Conservation (phyloP, 2,888 invertebrate genomes). For the Entomobrya proxima region DNA sequence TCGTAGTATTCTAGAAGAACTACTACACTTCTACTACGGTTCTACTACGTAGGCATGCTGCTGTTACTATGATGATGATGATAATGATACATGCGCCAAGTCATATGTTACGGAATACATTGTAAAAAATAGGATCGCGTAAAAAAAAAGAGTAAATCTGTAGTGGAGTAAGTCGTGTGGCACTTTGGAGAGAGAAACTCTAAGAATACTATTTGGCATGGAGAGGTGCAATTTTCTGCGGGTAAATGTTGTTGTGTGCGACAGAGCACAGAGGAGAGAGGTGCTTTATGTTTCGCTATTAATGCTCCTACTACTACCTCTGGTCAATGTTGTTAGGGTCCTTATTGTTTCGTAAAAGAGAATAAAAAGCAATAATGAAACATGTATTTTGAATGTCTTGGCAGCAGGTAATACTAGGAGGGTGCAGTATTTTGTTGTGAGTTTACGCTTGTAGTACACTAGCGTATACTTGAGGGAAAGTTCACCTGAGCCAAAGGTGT, state of each 20-base stretch:
- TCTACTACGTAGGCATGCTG: background rate
- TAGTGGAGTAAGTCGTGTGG: too few relatives aligned
- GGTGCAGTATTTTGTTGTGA: constrained; percentile 25
- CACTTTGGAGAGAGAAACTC: too few relatives aligned
- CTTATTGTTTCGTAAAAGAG: background rate
- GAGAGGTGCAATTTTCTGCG: constrained; percentile 33
- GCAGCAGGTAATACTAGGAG: constrained; percentile 6
- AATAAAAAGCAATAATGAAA: background rate
- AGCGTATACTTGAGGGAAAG: constrained; percentile 34
- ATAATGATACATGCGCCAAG: background rate
- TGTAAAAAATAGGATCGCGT: background rate
- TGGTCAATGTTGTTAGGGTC: background rate
- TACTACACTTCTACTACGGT: too few relatives aligned
- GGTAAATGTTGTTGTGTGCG: background rate
- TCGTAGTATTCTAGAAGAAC: too few relatives aligned
- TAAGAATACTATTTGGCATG: too few relatives aligned
- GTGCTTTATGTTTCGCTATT: constrained; percentile 18
- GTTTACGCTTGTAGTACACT: background rate
- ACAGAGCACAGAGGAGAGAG: too few relatives aligned
- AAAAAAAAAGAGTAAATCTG: constrained; percentile 7
- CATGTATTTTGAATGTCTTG: background rate
- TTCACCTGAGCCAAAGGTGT: constrained; percentile 26
- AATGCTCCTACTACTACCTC: background rate
- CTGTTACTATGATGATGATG: background rate
- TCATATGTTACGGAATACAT: constrained; percentile 47